Percentiles rank a stretch among this genome's conserved stretches.
These are phyloP conservation scores for Semnornis frantzii DNA, from an alignment of 2,113 vertebrate genomes.

Conservation along the genomic window DNA sequence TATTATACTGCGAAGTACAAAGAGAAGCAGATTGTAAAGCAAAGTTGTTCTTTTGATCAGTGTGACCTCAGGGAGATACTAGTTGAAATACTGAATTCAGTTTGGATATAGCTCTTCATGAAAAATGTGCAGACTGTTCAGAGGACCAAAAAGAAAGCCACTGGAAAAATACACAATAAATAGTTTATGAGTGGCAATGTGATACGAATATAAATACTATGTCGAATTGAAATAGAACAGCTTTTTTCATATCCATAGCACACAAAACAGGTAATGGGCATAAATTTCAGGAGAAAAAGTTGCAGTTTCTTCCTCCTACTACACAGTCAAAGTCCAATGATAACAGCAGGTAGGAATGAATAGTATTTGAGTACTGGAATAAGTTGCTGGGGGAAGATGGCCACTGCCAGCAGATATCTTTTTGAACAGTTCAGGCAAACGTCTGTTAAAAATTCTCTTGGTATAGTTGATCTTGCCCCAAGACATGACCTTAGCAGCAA, in stretches of 20 bases:
- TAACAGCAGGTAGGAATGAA: background rate
- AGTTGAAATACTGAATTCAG: background rate
- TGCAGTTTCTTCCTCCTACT: background rate
- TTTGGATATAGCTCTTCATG: background rate
- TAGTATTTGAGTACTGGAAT: background rate
- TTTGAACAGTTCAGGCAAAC: background rate
- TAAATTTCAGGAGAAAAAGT: background rate
- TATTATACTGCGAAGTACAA: background rate
- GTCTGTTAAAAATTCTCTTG: background rate
- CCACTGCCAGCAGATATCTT: background rate
- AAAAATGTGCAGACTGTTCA: background rate
- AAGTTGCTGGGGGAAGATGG: background rate
- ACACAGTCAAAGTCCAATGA: background rate
- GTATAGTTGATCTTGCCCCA: background rate
- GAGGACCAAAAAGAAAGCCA: background rate
- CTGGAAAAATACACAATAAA: background rate
- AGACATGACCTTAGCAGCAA: background rate
- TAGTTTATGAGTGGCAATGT: background rate
- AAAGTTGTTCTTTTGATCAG: background rate
- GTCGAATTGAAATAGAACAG: background rate
- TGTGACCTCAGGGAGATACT: background rate
- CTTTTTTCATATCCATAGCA: background rate
- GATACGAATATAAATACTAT: background rate
- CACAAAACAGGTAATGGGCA: background rate
- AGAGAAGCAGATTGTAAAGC: background rate